A percentile compares a stretch with the other conserved stretches of the same genome.
Evolutionary conservation across 2,888 invertebrate species (phyloP).

Genomic region (Dioctria linearis): DNA sequence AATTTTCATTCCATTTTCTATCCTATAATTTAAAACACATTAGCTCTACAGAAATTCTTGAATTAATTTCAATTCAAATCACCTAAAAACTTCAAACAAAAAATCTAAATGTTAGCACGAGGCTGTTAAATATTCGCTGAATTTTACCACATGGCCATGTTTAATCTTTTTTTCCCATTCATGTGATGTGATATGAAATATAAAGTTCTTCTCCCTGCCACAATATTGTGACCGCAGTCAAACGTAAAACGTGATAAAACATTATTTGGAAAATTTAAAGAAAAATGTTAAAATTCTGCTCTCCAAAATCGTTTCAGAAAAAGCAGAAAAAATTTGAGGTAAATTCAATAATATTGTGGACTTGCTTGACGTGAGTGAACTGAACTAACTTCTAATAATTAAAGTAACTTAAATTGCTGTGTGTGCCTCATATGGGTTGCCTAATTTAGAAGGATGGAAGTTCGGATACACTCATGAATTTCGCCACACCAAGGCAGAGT

Average conservation of each 20-base stretch:
- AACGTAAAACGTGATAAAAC: not conserved
- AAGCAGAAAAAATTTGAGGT: constrained; percentile 19
- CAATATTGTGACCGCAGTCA: constrained; percentile 9
- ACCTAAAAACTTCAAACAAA: not conserved
- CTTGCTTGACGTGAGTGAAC: not conserved
- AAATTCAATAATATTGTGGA: constrained; percentile 13
- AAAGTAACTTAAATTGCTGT: constrained; percentile 24
- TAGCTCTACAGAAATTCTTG: too few species aligned
- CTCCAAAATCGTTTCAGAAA: constrained; percentile 15
- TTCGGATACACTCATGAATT: not conserved
- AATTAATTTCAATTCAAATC: constrained; percentile 8
- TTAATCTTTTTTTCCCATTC: constrained; percentile 1
- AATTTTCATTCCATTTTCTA: too few species aligned
- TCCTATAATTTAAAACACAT: too few species aligned
- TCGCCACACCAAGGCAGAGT: constrained; percentile 1
- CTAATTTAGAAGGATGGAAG: not conserved
- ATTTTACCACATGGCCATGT: constrained; percentile 15
- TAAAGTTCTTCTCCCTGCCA: not conserved
- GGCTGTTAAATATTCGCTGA: not conserved
- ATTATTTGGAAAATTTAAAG: not conserved
- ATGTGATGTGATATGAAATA: not conserved
- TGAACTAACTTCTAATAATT: constrained; percentile 11
- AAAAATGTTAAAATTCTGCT: constrained; percentile 42
- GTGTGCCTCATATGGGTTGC: constrained; percentile 3
- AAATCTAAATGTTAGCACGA: not conserved